Conservation (phyloP, 2,888 invertebrate species). For the Nasonia oneida region DNA sequence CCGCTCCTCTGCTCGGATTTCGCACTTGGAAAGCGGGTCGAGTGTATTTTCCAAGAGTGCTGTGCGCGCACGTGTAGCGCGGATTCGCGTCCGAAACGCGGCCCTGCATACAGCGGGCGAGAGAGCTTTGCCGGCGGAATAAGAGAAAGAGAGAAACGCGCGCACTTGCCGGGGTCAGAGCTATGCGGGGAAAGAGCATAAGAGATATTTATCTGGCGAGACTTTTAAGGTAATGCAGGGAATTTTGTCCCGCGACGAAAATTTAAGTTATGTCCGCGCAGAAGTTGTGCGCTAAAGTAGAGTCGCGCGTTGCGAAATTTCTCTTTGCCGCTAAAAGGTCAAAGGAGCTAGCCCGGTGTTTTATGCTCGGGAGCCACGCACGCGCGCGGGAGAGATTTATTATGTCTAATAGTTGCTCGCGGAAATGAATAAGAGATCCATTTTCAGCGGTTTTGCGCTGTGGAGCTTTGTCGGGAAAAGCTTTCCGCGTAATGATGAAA, state of each 20-base stretch:
- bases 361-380: not conserved
- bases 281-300: not conserved
- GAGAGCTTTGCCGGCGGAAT: not conserved
- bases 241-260: conserved; percentile 8
- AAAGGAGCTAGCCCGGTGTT: conserved; percentile 3
- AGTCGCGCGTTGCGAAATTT: not conserved
- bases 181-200: not conserved
- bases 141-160: not conserved
- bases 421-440: conserved; percentile 18
- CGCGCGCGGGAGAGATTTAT: not conserved
- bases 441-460: conserved; percentile 7
- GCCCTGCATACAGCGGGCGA: not conserved
- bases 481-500: conserved; percentile 15
- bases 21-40: conserved; percentile 46
- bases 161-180: too few species aligned
- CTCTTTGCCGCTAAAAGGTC: conserved; percentile 27
- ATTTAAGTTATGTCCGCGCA: conserved; percentile 6
- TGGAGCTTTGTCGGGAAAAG: not conserved
- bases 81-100: not conserved
- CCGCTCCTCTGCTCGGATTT: conserved; percentile 16
- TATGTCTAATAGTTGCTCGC: conserved; percentile 17
- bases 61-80: not conserved
- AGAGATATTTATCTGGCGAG: conserved; percentile 15
- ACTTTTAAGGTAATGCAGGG: not conserved
- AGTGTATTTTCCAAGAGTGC: conserved; percentile 39